Base-by-base conservation (phyloP, 2,888 invertebrate species). In the Omphaloscelis lunosa region DNA sequence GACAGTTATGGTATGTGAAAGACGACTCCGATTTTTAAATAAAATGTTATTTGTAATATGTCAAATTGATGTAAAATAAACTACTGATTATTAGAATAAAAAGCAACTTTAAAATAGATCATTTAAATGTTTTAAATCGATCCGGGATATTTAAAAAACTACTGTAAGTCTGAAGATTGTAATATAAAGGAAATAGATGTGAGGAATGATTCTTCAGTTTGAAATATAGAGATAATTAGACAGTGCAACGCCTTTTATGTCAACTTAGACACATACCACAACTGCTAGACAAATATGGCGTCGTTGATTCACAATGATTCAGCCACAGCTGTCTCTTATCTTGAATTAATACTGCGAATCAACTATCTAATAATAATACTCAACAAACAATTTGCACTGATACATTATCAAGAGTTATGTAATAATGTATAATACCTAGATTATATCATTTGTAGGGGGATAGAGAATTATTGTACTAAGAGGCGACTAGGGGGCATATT, bases 271-370 rank as follows among this genome's bases (percentile, higher is more conserved):
- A 65, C 41, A 79, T 71, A 41, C 23, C 23, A 51, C 0, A 27
- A 56, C 29, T 59, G 61, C 29, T 59, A 66, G 66, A 29, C 12
- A 45, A 72, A 80, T 67, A 72, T 78, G 70, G 74, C 56, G 12
- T 1, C 51, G 56, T 77, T 80, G 75, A 86, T 61, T 82, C 82
- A 78, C 74, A 68, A 75, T 72, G 75, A 79, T 65, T 65, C 51
- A 63, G 0, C 6, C 45, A 53, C 88, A 87, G 80, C 88, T 87
- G 86, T 77, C n/a, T 6, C 53, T 85, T 86, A 86, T 85, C 88
- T 80, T 7, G 39, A 27, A 45, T 58, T 48, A 72, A 67, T 78
- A 86, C 83, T 59, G 62, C 12, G 86, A 82, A 78, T 72, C 23
- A 59, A n/a, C 66, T 63, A 72, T 78, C 66, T 75, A 66, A 59